Conservation (phyloP, 2,888 invertebrate genomes). For the Alcis repandata region DNA sequence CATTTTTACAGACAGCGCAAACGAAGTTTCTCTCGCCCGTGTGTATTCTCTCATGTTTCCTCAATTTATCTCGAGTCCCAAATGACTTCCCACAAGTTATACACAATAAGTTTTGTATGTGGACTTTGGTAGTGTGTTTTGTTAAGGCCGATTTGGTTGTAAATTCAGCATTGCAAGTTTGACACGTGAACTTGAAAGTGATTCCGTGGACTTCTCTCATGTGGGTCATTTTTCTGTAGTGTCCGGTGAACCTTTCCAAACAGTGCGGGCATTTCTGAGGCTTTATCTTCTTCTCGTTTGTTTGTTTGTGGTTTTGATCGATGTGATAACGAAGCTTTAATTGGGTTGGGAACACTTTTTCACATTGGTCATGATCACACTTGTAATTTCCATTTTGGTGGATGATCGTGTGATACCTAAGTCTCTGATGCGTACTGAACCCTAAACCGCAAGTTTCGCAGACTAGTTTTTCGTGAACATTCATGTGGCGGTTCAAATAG, state of each 20-base stretch:
- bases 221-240: conserved; percentile 79
- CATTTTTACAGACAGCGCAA: conserved; percentile 73
- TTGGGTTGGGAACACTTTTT: conserved; percentile 72
- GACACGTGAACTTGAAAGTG: conserved; percentile 73
- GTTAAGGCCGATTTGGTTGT: conserved; percentile 73
- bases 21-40: conserved; percentile 76
- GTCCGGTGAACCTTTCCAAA: conserved; percentile 75
- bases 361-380: conserved; percentile 67
- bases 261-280: conserved; percentile 79
- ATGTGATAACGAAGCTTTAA: conserved; percentile 74
- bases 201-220: conserved; percentile 75
- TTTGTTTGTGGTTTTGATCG: conserved; percentile 71
- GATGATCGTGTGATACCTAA: conserved; percentile 73
- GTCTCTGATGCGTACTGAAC: conserved; percentile 75
- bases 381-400: conserved; percentile 75
- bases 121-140: conserved; percentile 75
- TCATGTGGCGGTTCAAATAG: conserved; percentile 77
- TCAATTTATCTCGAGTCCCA: conserved; percentile 69
- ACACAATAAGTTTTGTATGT: conserved; percentile 75
- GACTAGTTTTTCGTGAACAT: conserved; percentile 75
- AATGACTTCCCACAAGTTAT: conserved; percentile 77
- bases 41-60: conserved; percentile 75
- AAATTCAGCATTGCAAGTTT: conserved; percentile 66
- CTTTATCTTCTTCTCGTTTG: conserved; percentile 69
- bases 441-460: conserved; percentile 79